Evolutionary conservation across 2,113 vertebrate species (phyloP).

Genomic region (Syngnathoides biaculeatus): DNA sequence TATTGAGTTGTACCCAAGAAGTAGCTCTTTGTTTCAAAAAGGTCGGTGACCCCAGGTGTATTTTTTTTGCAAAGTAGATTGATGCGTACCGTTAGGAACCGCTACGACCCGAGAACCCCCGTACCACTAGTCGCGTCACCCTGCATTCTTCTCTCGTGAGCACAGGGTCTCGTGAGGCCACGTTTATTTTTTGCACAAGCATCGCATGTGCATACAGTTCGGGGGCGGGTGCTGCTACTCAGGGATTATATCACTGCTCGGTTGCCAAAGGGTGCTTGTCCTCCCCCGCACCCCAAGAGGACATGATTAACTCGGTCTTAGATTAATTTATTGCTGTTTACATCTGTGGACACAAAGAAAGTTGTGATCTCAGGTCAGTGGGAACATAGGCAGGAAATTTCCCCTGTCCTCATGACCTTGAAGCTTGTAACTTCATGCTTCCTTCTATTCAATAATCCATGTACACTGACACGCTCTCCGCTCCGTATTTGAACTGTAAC

Average conservation of each 20-base stretch:
- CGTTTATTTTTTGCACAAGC: constrained; percentile 10
- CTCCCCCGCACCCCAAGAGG: not conserved
- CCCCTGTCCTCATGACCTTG: constrained; percentile 53
- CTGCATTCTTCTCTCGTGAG: constrained; percentile 18
- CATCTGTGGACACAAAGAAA: not conserved
- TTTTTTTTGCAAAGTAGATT: not conserved
- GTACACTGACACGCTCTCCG: constrained; percentile 27
- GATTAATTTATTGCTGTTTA: constrained; percentile 4
- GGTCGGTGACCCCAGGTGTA: not conserved
- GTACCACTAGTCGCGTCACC: not conserved
- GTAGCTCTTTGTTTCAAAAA: not conserved
- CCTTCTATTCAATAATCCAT: constrained; percentile 55
- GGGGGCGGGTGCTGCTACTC: constrained; percentile 28
- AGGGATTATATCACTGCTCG: constrained; percentile 18
- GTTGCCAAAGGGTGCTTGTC: not conserved
- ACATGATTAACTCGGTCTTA: not conserved
- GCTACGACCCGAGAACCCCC: not conserved
- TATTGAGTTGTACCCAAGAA: not conserved
- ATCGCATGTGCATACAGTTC: not conserved
- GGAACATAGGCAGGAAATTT: constrained; percentile 53
- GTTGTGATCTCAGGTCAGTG: constrained; percentile 33
- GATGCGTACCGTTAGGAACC: not conserved
- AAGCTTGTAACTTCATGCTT: constrained; percentile 48
- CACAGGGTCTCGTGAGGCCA: constrained; percentile 17
- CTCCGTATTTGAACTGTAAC: constrained; percentile 32